A percentile compares a stretch with the other conserved stretches of the same genome.
Evolutionary conservation across 2,113 vertebrate genomes (phyloP).

Genomic region (Oreochromis tanganicae): DNA sequence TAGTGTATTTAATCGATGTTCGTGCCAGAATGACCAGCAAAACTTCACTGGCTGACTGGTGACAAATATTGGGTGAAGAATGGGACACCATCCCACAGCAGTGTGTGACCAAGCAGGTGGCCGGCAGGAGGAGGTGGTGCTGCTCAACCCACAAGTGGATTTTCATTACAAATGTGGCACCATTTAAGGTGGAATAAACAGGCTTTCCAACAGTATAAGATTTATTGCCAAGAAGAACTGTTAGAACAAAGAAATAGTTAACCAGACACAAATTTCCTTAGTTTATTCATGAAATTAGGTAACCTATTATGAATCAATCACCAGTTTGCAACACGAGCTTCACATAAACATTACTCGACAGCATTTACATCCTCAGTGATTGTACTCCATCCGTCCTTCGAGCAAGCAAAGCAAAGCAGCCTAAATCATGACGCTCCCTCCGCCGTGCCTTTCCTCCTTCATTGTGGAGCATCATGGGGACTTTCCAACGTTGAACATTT

Average conservation of each 20-base stretch:
- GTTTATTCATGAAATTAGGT: not conserved
- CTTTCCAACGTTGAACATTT: not conserved
- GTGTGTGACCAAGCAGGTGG: not conserved
- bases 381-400: rapidly evolving
- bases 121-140: not conserved
- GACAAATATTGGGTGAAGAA: not conserved
- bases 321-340: not conserved
- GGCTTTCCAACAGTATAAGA: not conserved
- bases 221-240: not conserved
- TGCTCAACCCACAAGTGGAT: not conserved
- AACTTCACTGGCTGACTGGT: not conserved
- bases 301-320: not conserved
- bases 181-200: not conserved
- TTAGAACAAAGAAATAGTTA: not conserved
- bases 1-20: not conserved
- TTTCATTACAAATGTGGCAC: not conserved
- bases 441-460: not conserved
- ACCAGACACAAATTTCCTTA: not conserved
- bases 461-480: not conserved
- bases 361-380: not conserved
- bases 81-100: not conserved
- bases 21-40: not conserved
- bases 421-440: not conserved
- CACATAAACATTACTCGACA: not conserved
- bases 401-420: not conserved